phyloP scores from a whole-genome alignment of 2,797 vertebrate genomes.

The Columba guinea region DNA sequence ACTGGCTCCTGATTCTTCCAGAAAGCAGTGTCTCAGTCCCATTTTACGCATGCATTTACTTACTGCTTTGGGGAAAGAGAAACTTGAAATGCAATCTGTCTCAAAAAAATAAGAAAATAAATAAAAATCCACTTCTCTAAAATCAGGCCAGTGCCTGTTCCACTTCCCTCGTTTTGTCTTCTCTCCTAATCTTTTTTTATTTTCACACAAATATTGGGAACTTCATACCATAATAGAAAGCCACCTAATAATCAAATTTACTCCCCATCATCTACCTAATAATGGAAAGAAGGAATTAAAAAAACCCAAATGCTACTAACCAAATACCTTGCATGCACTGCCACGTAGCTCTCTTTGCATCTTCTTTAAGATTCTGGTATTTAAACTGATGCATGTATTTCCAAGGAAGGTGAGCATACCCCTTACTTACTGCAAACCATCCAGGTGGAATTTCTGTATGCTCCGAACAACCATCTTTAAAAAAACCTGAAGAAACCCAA shows the following conservation, averaged over 20 bases:
- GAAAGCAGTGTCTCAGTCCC: neutral
- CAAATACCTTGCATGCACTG: neutral
- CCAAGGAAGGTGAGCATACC: neutral
- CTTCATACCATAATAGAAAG: neutral
- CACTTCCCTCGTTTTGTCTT: neutral
- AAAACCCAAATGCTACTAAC: neutral
- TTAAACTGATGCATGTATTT: neutral
- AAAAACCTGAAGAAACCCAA: neutral
- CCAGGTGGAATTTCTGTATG: neutral
- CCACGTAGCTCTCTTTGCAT: neutral
- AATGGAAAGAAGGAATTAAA: neutral
- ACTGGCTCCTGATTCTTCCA: neutral
- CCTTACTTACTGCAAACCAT: neutral
- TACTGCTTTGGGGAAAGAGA: neutral
- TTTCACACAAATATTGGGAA: neutral
- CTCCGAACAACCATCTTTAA: neutral
- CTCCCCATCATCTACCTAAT: neutral
- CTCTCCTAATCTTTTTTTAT: neutral
- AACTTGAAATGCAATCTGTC: neutral
- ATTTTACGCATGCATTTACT: neutral
- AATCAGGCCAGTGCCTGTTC: neutral
- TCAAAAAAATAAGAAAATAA: neutral
- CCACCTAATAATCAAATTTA: neutral
- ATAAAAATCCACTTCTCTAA: neutral
- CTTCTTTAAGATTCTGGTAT: neutral